Evolutionary conservation across 1,140 invertebrate species (phyloP).

Genomic region (Drosophila cardini): DNA sequence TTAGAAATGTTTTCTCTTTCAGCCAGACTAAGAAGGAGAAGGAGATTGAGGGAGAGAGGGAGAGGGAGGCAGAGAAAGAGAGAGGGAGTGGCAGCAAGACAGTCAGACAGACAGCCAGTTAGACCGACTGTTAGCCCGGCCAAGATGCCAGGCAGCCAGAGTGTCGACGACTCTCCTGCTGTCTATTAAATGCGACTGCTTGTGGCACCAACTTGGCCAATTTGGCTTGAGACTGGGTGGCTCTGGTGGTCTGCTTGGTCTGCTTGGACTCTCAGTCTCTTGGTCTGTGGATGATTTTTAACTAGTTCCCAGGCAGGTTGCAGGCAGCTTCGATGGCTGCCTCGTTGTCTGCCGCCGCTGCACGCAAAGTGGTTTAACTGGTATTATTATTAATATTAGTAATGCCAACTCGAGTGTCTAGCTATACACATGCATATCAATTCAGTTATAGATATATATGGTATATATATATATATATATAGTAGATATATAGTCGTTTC

Average conservation of each 20-base stretch:
- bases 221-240: slow-evolving; percentile 25
- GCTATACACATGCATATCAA: slow-evolving; percentile 9
- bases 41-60: not conserved
- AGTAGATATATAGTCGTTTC: slow-evolving; percentile 9
- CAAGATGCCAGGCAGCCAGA: slow-evolving; percentile 46
- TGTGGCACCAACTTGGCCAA: slow-evolving; percentile 15
- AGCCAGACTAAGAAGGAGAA: not conserved
- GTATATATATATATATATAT: slow-evolving; percentile 11
- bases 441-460: slow-evolving; percentile 7
- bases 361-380: slow-evolving; percentile 75
- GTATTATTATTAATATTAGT: slow-evolving; percentile 75
- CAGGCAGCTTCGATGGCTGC: slow-evolving; percentile 38
- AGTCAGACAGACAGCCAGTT: slow-evolving; percentile 35
- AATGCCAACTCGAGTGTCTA: slow-evolving; percentile 53
- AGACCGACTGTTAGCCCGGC: slow-evolving; percentile 28
- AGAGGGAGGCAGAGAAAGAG: too few relatives aligned
- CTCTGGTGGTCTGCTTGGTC: slow-evolving; percentile 19
- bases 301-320: slow-evolving; percentile 45
- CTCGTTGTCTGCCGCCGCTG: slow-evolving; percentile 69
- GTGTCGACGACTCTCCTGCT: slow-evolving; percentile 17
- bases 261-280: not conserved
- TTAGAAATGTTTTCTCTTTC: slow-evolving; percentile 50
- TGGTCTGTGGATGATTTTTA: slow-evolving; percentile 37
- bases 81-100: slow-evolving; percentile 9
- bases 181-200: slow-evolving; percentile 31